A percentile compares a stretch with the other conserved stretches of the same genome.
Evolutionary conservation across 1,140 invertebrate species (phyloP).

Genomic region (Sinonovacula constricta): DNA sequence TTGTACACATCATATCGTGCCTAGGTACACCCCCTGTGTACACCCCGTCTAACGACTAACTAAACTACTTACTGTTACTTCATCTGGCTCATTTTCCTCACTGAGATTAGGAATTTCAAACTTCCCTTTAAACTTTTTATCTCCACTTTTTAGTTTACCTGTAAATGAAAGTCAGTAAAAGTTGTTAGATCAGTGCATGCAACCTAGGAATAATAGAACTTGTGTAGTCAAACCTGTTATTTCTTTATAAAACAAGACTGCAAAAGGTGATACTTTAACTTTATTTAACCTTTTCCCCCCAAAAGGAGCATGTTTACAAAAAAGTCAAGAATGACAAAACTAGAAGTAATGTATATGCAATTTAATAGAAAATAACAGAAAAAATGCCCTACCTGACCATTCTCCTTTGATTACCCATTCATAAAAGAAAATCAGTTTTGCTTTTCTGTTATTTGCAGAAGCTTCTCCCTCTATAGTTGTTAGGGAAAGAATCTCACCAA

Average conservation of each 20-base stretch:
- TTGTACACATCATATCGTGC: no score
- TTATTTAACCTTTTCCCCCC: no score
- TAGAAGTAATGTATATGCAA: no score
- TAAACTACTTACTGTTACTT: conserved; percentile 92
- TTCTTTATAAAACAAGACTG: no score
- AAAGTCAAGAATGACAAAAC: no score
- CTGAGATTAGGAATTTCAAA: conserved; percentile 96
- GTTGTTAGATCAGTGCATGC: no score
- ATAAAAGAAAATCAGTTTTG: conserved; percentile 99
- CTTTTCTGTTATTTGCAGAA: conserved; percentile 98
- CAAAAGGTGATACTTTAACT: no score
- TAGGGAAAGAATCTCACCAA: conserved; percentile 88
- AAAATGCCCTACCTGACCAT: conserved; percentile 86
- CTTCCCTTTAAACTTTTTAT: conserved; percentile 85
- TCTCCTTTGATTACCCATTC: conserved; percentile 95
- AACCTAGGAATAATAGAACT: no score
- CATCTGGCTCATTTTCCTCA: conserved; percentile 96
- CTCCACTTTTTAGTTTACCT: conserved; percentile 72
- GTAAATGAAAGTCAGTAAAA: conserved; percentile 48
- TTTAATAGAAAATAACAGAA: not conserved
- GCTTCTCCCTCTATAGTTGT: conserved; percentile 96
- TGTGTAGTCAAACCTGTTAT: no score
- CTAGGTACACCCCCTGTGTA: no score
- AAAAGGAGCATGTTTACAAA: no score
- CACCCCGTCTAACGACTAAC: not conserved